Base-by-base conservation (phyloP, 2,888 invertebrate species). In the Spodoptera littoralis region DNA sequence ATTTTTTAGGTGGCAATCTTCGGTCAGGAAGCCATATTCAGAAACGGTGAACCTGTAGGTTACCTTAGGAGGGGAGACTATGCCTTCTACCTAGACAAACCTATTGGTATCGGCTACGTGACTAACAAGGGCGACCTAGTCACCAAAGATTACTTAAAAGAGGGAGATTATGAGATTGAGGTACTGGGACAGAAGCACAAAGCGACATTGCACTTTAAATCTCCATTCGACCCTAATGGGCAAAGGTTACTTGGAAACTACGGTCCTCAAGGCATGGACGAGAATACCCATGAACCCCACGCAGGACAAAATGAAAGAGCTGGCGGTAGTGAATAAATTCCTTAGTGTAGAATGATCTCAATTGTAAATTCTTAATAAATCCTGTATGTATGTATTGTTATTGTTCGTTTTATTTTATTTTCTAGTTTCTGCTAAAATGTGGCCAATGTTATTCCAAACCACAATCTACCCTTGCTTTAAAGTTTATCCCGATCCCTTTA, bases 21-120 rank as follows among this genome's bases (percentile, higher is more conserved):
- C 95, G 98, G 98, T 0, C 94, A 97, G 79, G 98, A 99, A 94
- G 96, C 97, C 0, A 96, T 98, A 82, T 98, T 96, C 92, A 95
- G 97, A 82, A 96, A 98, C 84, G 97, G 96, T 3, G 92, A 95
- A 77, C 95, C 97, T 0, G 97, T 98, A 5, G 98, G 98, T 11
- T 97, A 97, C 79, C 88, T 98, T 8, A 94, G 98, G 68, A 95
- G 98, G 84, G 98, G 97, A 0, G 98, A 98, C 75, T 98, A 96
- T 84, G 98, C 96, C 0, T 95, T 94, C 80, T 90, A 89, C 62
- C 84, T 96, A 4, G 91, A 95, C 60, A 95, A 95, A 79, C 90
- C 96, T 1, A 90, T 96, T 43, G 96, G 95, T 1, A 95, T 96
- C 64, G 95, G 95, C 0, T 97, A 96, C 77, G 88, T 96, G 0